Evolutionary conservation across 1,140 invertebrate genomes (phyloP).

Genomic region (Agraylea sexmaculata): DNA sequence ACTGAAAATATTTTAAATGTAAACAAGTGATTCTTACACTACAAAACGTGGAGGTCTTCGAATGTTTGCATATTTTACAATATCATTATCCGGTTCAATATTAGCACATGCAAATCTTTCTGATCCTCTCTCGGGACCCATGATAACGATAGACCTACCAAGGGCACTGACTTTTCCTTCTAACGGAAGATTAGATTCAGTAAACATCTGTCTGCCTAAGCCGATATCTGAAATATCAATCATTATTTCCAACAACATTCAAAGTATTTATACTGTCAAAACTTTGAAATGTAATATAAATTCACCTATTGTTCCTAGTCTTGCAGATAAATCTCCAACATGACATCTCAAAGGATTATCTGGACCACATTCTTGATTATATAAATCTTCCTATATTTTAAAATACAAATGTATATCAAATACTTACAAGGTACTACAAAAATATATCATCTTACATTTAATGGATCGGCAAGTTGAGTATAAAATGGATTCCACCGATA

Average conservation of each 20-base stretch:
- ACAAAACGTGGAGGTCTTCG: slow-evolving; percentile 78
- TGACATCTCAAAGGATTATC: slow-evolving; percentile 83
- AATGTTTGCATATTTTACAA: slow-evolving; percentile 82
- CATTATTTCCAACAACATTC: slow-evolving; percentile 1
- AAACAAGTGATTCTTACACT: slow-evolving; percentile 48
- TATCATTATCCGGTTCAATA: slow-evolving; percentile 81
- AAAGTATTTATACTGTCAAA: slow-evolving; percentile 1
- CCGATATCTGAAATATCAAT: slow-evolving; percentile 49
- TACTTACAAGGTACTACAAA: background rate
- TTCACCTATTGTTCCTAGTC: slow-evolving; percentile 65
- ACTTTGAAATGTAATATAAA: slow-evolving; percentile 6
- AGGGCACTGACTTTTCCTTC: slow-evolving; percentile 63
- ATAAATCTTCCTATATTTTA: slow-evolving; percentile 58
- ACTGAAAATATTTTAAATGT: slow-evolving; percentile 1
- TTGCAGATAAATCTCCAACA: slow-evolving; percentile 81
- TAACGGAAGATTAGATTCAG: slow-evolving; percentile 80
- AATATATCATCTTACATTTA: slow-evolving; percentile 56
- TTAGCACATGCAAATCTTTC: slow-evolving; percentile 82
- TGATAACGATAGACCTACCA: slow-evolving; percentile 75
- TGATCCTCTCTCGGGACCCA: slow-evolving; percentile 56
- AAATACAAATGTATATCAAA: slow-evolving; percentile 12
- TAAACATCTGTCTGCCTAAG: slow-evolving; percentile 60
- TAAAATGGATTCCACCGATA: slow-evolving; percentile 91
- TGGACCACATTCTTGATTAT: slow-evolving; percentile 73
- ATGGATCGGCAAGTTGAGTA: slow-evolving; percentile 76